Evolutionary conservation across 2,888 invertebrate genomes (phyloP).

Genomic region (Torymus auratus): DNA sequence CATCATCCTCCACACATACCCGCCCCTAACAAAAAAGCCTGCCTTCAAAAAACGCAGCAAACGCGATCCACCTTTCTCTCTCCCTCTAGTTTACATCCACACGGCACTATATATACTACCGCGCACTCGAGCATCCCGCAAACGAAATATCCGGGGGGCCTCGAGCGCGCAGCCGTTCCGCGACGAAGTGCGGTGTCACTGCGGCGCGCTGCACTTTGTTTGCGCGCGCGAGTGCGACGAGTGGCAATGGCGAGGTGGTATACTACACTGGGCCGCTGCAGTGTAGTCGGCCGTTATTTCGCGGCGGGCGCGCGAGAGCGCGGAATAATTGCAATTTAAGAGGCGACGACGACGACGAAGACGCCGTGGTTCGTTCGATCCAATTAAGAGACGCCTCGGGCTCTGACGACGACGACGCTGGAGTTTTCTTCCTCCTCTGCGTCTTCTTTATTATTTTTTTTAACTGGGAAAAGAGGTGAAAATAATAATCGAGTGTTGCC

Average conservation of each 20-base stretch:
- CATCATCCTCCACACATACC: no score
- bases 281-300: conserved; percentile 1
- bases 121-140: no score
- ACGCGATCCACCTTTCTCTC: no score
- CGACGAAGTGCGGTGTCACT: no score
- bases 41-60: no score
- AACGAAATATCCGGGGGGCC: no score
- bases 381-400: conserved; percentile 67
- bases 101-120: no score
- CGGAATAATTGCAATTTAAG: conserved; percentile 70
- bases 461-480: not conserved
- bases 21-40: no score
- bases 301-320: conserved; percentile 37
- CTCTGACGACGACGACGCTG: conserved; percentile 27
- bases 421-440: not conserved
- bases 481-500: conserved; percentile 34
- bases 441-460: not conserved
- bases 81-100: no score
- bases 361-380: conserved; percentile 61
- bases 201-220: no score
- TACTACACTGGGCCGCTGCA: not conserved
- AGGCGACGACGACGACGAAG: conserved; percentile 58
- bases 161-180: no score
- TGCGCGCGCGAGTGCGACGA: not conserved
- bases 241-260: not conserved